Evolutionary conservation across 1,140 invertebrate species (phyloP), one percentile per base, ranked within the genome.

Genomic region (Listronotus oregonensis): DNA sequence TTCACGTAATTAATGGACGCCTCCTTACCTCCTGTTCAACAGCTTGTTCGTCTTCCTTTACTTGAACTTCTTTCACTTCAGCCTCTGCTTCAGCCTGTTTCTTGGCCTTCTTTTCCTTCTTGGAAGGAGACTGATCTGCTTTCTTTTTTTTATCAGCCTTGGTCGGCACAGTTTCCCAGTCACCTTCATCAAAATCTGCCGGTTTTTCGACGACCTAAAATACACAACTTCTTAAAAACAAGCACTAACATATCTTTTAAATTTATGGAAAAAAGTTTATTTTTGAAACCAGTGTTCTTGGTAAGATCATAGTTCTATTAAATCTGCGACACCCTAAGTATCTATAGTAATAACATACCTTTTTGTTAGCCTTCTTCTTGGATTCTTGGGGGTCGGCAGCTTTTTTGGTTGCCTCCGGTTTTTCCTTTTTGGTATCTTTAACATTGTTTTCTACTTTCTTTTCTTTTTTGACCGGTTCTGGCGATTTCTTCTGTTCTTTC

Each of bases 131-230:
- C 7, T 78, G 79, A 42, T 84, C 82, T 44, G 82, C 81, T 55
- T 84, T 85, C 68, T 81, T 82, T 68, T 88, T 88, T 64, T 88
- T 90, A 56, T 87, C 85, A 54, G 82, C 87, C 71, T 83, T 85
- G 5, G 86, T 87, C 51, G 86, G 86, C 10, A 88, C 88, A 73
- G 86, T 88, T 73, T 90, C 86, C 89, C 89, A 90, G 40, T 87
- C 82, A 77, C 87, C 88, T 67, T 90, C 88, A 78, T 90, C 88
- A 80, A 85, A 89, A 71, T 90, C 88, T 42, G 85, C 82, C 9
- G 88, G 87, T 74, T 90, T 90, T 69, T 88, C 54, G 14, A 58
- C 32, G 43, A 10, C 34, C 34, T 37, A 17, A 46, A 46, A 27
- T 27, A 27, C 5, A 27, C 5, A 27, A 27, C 21, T 27, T 27